These are phyloP conservation scores for Drosophila takahashii DNA, from an alignment of 1,140 invertebrate species.

Conservation along the genomic window DNA sequence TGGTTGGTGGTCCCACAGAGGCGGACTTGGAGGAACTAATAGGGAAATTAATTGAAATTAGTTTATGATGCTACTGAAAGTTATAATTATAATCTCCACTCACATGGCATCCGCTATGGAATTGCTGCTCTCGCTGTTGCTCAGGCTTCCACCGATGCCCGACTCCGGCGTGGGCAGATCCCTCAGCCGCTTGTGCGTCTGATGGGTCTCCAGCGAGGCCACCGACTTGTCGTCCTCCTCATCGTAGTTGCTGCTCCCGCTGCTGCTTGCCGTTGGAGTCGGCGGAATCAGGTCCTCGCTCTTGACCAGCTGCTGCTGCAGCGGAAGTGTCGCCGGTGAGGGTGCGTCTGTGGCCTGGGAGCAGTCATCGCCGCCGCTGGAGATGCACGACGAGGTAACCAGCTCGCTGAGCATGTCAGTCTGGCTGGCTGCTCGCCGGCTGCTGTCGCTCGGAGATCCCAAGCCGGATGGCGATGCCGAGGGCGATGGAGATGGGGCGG, in stretches of 20 bases:
- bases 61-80: background rate
- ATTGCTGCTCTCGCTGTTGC: conserved; percentile 79
- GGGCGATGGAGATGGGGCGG: conserved; percentile 45
- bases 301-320: conserved; percentile 6
- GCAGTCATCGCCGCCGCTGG: conserved; percentile 67
- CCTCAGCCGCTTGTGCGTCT: conserved; percentile 64
- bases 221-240: conserved; percentile 76
- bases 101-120: conserved; percentile 73
- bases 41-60: background rate
- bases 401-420: conserved; percentile 78
- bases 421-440: conserved; percentile 54
- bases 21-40: conserved; percentile 49
- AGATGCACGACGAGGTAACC: conserved; percentile 79
- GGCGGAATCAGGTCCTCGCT: background rate
- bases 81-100: conserved; percentile 28
- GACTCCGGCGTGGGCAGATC: conserved; percentile 75
- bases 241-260: conserved; percentile 58
- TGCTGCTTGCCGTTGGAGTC: conserved; percentile 23
- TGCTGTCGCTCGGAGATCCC: conserved; percentile 36
- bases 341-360: conserved; percentile 49
- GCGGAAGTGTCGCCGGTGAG: conserved; percentile 7
- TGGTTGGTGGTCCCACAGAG: conserved; percentile 50
- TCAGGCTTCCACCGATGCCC: conserved; percentile 78
- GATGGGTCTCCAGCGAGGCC: conserved; percentile 60
- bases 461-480: conserved; percentile 55